phyloP scores from a whole-genome alignment of 1,140 invertebrate genomes.

The Pteromalus puparum region DNA sequence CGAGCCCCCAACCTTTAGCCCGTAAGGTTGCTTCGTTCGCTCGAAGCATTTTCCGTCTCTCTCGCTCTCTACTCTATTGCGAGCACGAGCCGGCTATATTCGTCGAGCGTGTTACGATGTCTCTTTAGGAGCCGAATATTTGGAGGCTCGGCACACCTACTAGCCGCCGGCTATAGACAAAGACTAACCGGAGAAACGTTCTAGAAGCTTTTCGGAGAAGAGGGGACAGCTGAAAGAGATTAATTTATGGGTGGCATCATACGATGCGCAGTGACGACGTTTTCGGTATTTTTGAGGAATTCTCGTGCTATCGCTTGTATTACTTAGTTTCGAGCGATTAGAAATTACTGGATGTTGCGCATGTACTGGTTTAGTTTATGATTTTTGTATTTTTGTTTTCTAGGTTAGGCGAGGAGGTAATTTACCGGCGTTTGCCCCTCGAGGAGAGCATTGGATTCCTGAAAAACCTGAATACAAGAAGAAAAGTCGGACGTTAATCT shows the following conservation, averaged over 20 bases:
- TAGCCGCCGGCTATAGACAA: too few relatives aligned
- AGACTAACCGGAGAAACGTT: not conserved
- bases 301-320: too few relatives aligned
- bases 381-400: not conserved
- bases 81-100: not conserved
- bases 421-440: too few relatives aligned
- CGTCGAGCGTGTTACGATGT: not conserved
- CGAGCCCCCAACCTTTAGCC: slow-evolving; percentile 40
- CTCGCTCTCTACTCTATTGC: too few relatives aligned
- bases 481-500: too few relatives aligned
- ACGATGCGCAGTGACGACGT: too few relatives aligned
- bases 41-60: not conserved
- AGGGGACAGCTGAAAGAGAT: not conserved
- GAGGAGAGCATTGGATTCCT: not conserved
- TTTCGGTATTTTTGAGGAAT: too few relatives aligned
- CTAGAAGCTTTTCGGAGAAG: not conserved
- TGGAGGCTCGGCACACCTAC: not conserved
- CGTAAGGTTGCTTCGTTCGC: not conserved
- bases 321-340: too few relatives aligned
- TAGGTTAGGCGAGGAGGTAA: not conserved
- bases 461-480: not conserved
- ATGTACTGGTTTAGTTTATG: too few relatives aligned
- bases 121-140: not conserved
- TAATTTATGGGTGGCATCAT: not conserved
- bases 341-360: too few relatives aligned